Evolutionary conservation across 2,888 invertebrate species (phyloP).

Genomic region (Bedellia somnulentella): DNA sequence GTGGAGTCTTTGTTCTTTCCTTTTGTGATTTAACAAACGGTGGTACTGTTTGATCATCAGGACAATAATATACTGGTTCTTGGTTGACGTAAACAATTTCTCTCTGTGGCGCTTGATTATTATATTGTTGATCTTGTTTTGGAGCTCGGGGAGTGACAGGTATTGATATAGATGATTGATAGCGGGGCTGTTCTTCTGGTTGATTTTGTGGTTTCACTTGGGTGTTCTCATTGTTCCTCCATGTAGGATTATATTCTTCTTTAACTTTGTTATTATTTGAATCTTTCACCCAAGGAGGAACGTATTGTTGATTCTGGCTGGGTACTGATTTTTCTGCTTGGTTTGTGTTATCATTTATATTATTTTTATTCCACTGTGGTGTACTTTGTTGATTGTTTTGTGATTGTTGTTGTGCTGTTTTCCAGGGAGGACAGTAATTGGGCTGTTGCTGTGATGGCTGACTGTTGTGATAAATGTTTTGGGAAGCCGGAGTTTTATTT

Average conservation of each 20-base stretch:
- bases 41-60: conserved; percentile 48
- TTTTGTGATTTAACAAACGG: conserved; percentile 51
- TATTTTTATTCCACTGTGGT: background rate
- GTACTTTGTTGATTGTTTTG: background rate
- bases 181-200: conserved; percentile 32
- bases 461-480: conserved; percentile 20
- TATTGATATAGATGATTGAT: conserved; percentile 51
- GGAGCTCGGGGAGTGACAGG: conserved; percentile 43
- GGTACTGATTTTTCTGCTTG: background rate
- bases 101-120: conserved; percentile 27
- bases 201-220: conserved; percentile 9
- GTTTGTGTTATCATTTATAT: conserved; percentile 1
- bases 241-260: conserved; percentile 22
- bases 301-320: background rate
- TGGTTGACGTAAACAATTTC: conserved; percentile 48
- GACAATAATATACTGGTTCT: conserved; percentile 45
- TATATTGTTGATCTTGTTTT: conserved; percentile 29
- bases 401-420: conserved; percentile 6
- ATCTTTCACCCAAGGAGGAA: conserved; percentile 16
- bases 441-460: conserved; percentile 24
- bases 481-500: background rate
- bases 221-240: conserved; percentile 24
- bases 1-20: conserved; percentile 52
- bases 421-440: conserved; percentile 30
- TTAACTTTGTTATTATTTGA: conserved; percentile 30